Conservation (phyloP, 1,140 invertebrate genomes). For the Megathymus violae region DNA sequence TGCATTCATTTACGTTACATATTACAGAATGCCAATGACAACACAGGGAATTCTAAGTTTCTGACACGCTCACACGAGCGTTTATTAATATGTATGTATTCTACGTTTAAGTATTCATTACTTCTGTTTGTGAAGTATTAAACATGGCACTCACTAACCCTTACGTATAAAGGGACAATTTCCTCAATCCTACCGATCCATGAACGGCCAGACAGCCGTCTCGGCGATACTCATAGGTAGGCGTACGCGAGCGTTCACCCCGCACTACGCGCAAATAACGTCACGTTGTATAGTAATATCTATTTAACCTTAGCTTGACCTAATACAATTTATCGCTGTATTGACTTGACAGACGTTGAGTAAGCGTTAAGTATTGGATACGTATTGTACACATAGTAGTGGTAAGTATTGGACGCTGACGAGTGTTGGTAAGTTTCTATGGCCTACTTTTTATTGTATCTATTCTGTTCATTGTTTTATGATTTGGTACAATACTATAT, state of each 20-base stretch:
- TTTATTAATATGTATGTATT: too few relatives aligned
- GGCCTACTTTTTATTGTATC: neutral
- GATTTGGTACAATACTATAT: too few relatives aligned
- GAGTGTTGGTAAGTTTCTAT: neutral
- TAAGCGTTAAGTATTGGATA: conserved; percentile 8
- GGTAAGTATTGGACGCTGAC: neutral
- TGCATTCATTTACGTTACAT: too few relatives aligned
- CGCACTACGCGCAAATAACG: conserved; percentile 21
- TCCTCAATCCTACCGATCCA: conserved; percentile 9
- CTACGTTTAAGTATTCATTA: too few relatives aligned
- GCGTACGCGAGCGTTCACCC: conserved; percentile 26
- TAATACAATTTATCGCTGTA: conserved; percentile 44
- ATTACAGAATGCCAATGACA: too few relatives aligned
- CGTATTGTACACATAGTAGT: neutral
- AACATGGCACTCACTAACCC: neutral
- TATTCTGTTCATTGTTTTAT: too few relatives aligned
- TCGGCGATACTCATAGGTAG: too few relatives aligned
- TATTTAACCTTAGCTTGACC: conserved; percentile 40
- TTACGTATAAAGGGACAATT: conserved; percentile 2
- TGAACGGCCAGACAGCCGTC: too few relatives aligned
- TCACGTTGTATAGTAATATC: conserved; percentile 23
- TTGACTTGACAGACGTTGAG: conserved; percentile 34
- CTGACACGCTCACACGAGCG: too few relatives aligned
- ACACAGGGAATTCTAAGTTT: too few relatives aligned
- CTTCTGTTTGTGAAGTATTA: too few relatives aligned